A percentile compares a stretch with the other conserved stretches of the same genome.
phyloP scores from a whole-genome alignment of 2,888 invertebrate species.

The Apodemia mormo region DNA sequence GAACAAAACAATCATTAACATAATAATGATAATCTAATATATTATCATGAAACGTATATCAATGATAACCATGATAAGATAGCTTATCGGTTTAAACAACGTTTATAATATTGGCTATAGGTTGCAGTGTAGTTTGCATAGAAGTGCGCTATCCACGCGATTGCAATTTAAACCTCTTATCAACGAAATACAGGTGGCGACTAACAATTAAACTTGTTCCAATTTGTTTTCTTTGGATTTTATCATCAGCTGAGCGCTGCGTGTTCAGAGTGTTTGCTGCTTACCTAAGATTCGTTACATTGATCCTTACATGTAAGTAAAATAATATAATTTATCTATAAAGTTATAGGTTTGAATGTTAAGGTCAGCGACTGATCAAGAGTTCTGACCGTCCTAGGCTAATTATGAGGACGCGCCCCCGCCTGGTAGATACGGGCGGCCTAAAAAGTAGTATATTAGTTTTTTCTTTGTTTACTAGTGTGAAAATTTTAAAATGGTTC shows the following conservation, averaged over 20 bases:
- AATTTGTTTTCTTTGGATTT: background rate
- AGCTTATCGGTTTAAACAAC: slow-evolving; percentile 51
- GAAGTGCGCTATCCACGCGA: slow-evolving; percentile 3
- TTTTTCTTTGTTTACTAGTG: too few relatives aligned
- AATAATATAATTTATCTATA: background rate
- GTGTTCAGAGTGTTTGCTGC: background rate
- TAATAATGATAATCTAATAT: slow-evolving; percentile 48
- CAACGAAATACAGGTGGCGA: slow-evolving; percentile 1
- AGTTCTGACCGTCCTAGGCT: too few relatives aligned
- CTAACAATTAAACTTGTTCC: slow-evolving; percentile 1
- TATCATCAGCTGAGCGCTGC: background rate
- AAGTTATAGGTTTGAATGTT: too few relatives aligned
- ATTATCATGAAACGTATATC: slow-evolving; percentile 47
- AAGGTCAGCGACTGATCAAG: too few relatives aligned
- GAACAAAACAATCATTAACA: slow-evolving; percentile 22
- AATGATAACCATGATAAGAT: slow-evolving; percentile 41
- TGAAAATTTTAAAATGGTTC: too few relatives aligned
- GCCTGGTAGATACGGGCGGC: too few relatives aligned
- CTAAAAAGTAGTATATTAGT: too few relatives aligned
- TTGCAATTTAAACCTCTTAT: background rate
- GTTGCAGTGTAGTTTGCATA: slow-evolving; percentile 52
- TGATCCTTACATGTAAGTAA: background rate
- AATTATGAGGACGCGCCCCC: too few relatives aligned
- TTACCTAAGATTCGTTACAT: background rate
- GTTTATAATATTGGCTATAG: slow-evolving; percentile 27